Evolutionary conservation across 1,140 invertebrate species (phyloP), one percentile per base, ranked within the genome.

Genomic region (Scaptomyza pallida): DNA sequence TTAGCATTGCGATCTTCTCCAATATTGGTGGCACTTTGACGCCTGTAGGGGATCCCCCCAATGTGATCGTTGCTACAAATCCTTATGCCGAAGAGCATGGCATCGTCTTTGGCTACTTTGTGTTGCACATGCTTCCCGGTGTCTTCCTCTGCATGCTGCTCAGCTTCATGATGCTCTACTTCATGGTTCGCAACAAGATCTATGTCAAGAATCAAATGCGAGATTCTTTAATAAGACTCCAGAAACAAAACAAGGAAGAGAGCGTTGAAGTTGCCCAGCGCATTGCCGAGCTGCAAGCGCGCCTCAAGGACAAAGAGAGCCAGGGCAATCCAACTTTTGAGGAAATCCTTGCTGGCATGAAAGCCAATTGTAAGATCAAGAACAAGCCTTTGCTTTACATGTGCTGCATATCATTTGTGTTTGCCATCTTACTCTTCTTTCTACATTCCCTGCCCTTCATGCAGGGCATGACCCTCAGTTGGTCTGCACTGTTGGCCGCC

Each of bases 21-120:
- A 97, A 97, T 77, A 95, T 97, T 57, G 96, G 96, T 0, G 96
- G 96, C 0, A 94, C 96, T 0, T 93, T 95, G 5, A 97, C 96
- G 0, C 96, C 96, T 0, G 94, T 97, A 5, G 96, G 97, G 0
- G 96, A 97, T 90, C 96, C 96, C 1, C 96, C 96, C 0, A 97
- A 97, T 90, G 95, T 97, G 10, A 97, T 97, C 56, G 96, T 97
- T 37, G 94, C 95, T 0, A 95, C 94, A 0, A 95, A 96, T 90
- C 91, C 90, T n/a, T 93, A 93, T 56, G 92, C 96, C 10, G 85
- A 93, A 5, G 91, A 92, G 44, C 93, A 93, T 65, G 95, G 95
- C n/a, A 93, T 97, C 12, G 94, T 94, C 62, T 97, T 97, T 92
- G 92, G 93, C 3, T 93, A 91, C 0, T 97, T 97, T 91, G 94